Percentiles rank a stretch among this genome's conserved stretches.
Conservation (phyloP, 2,797 vertebrate species). For the Lepus oiostolus region DNA sequence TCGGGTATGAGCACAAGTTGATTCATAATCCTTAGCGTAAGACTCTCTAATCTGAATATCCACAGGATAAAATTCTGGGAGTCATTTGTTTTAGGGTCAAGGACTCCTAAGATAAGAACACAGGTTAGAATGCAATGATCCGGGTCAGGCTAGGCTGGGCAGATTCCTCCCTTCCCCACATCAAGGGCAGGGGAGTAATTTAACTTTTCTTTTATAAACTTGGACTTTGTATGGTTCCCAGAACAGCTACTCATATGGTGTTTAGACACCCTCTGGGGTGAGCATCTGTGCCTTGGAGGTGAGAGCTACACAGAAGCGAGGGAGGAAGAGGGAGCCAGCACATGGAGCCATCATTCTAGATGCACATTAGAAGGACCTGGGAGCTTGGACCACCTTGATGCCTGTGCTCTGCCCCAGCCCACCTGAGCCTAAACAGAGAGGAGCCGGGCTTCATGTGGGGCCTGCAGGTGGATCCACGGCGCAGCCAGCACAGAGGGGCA, state of each 20-base stretch:
- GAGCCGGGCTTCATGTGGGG: no score
- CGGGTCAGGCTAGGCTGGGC: accelerated
- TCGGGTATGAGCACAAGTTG: background rate
- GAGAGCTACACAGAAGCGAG: no score
- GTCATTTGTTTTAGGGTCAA: background rate
- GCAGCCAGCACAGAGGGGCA: no score
- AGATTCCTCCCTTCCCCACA: accelerated
- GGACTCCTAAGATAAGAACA: background rate
- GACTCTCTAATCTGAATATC: background rate
- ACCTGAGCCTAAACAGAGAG: no score
- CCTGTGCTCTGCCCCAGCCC: no score
- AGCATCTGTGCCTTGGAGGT: background rate
- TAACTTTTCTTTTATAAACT: background rate
- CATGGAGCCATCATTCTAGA: background rate
- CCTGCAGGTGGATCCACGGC: no score
- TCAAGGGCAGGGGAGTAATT: background rate
- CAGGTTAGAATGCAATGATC: background rate
- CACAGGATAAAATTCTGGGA: slow-evolving; percentile 18
- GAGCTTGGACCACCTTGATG: no score
- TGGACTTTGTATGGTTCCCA: background rate
- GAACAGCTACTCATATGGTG: accelerated
- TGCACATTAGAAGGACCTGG: no score
- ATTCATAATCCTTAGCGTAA: slow-evolving; percentile 11
- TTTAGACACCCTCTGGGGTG: background rate
- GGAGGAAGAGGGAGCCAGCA: background rate